These are phyloP conservation scores for Chloroceryle aenea DNA, from an alignment of 2,113 vertebrate species.

Conservation along the genomic window DNA sequence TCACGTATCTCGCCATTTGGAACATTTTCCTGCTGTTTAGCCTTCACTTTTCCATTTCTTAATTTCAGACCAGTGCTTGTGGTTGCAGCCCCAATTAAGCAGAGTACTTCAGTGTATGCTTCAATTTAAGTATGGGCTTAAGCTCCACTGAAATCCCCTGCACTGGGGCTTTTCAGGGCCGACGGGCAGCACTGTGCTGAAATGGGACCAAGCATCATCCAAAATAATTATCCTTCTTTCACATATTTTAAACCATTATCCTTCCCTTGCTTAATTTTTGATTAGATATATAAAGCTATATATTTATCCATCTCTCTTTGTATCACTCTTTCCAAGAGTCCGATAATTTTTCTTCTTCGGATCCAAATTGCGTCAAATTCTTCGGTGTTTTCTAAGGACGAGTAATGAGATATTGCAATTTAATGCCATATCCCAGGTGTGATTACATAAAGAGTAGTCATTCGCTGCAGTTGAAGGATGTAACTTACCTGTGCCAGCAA, in stretches of 20 bases:
- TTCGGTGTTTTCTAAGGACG: neutral
- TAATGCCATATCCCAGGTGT: constrained; percentile 7
- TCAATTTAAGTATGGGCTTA: neutral
- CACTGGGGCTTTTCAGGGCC: neutral
- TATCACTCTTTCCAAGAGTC: constrained; percentile 11
- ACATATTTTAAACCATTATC: constrained; percentile 34
- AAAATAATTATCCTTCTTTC: constrained; percentile 26
- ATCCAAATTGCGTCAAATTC: neutral
- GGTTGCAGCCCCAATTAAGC: constrained; percentile 25
- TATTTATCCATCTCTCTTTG: constrained; percentile 23
- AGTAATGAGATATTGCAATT: constrained; percentile 19
- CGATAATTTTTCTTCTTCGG: neutral
- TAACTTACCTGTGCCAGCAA: neutral
- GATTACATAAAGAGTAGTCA: constrained; percentile 13
- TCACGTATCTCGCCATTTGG: neutral
- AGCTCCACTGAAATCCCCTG: neutral
- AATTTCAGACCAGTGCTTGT: constrained; percentile 20
- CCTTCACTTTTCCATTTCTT: constrained; percentile 31
- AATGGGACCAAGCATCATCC: neutral
- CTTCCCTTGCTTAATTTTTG: constrained; percentile 21
- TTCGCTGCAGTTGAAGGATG: neutral
- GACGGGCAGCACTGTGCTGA: constrained; percentile 10
- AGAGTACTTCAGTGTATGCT: neutral
- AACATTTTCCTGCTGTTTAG: constrained; percentile 42
- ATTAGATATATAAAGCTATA: constrained; percentile 42